These are phyloP conservation scores for Meloidogyne exigua DNA, from an alignment of 1,140 invertebrate species.

Conservation along the genomic window DNA sequence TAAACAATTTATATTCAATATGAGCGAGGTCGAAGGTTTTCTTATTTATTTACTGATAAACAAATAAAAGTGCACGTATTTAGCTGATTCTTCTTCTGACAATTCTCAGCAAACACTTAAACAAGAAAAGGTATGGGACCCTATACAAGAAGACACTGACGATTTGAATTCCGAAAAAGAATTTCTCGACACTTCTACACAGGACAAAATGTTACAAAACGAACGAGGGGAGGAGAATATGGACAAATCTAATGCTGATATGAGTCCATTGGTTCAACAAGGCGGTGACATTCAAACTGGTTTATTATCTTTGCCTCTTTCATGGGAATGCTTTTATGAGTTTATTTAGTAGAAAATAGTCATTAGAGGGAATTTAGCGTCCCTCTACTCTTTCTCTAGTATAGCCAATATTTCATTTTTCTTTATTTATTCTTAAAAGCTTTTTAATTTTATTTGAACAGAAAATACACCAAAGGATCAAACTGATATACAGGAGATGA, in stretches of 20 bases:
- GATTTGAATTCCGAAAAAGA: background rate
- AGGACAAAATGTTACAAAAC: background rate
- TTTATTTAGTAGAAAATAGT: too few species aligned
- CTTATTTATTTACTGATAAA: too few species aligned
- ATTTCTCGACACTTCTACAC: background rate
- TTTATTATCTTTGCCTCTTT: background rate
- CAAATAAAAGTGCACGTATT: too few species aligned
- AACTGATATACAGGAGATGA: background rate
- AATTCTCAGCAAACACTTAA: too few species aligned
- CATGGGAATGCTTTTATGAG: background rate
- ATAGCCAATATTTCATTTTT: too few species aligned
- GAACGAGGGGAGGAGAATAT: background rate
- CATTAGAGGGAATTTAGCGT: too few species aligned
- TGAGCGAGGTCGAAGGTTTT: background rate
- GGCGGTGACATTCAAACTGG: background rate
- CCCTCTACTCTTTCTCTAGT: too few species aligned
- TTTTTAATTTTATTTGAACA: background rate
- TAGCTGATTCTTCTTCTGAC: too few species aligned
- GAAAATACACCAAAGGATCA: background rate
- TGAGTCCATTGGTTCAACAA: background rate
- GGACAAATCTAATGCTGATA: slow-evolving; percentile 1
- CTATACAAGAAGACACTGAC: background rate
- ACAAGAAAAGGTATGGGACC: too few species aligned
- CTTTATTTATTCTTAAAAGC: too few species aligned
- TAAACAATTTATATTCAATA: background rate